Conservation (phyloP, 2,797 vertebrate genomes). For the Hapalemur alaotrensis region DNA sequence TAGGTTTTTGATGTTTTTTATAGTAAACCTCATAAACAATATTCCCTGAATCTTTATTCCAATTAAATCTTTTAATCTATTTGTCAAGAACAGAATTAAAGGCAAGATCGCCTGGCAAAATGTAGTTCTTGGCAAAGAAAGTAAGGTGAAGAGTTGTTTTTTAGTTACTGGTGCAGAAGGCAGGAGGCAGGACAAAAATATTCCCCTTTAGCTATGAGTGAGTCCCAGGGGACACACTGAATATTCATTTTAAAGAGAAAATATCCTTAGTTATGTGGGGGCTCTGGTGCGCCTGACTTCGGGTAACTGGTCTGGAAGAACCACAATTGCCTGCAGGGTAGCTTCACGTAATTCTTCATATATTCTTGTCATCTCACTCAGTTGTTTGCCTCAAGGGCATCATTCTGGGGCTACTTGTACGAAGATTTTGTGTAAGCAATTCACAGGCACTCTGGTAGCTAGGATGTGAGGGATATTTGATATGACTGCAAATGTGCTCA, state of each 20-base stretch:
- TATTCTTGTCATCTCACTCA: not conserved
- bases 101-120: not conserved
- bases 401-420: conserved; percentile 14
- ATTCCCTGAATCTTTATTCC: not conserved
- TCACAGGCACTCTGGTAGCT: conserved; percentile 2
- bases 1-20: not conserved
- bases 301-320: conserved; percentile 34
- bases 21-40: not conserved
- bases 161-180: conserved; percentile 4
- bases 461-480: conserved; percentile 57
- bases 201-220: not conserved
- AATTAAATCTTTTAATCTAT: not conserved
- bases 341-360: not conserved
- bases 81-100: not conserved
- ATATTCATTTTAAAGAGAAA: conserved; percentile 65
- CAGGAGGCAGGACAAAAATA: not conserved
- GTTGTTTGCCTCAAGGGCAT: conserved; percentile 54
- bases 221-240: not conserved
- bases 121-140: not conserved
- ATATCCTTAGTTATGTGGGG: not conserved
- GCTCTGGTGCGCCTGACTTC: not conserved
- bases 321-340: conserved; percentile 46
- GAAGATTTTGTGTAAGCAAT: conserved; percentile 59
- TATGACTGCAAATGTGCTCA: conserved; percentile 62
- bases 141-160: not conserved